Conservation (phyloP, 2,888 invertebrate species). For the Dexiosoma caninum region DNA sequence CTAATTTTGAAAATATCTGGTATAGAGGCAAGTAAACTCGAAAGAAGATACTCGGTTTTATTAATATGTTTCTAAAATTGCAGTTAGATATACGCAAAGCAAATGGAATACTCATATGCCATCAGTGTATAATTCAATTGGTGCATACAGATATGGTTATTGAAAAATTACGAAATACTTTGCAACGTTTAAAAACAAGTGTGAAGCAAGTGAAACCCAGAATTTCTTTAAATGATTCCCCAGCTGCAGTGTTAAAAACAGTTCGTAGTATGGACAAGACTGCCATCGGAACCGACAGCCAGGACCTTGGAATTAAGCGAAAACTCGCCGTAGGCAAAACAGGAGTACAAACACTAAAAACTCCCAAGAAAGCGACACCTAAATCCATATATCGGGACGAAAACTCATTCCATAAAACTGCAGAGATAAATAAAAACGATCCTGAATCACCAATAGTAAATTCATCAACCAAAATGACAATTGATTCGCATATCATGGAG, state of each 20-base stretch:
- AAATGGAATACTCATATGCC: constrained; percentile 33
- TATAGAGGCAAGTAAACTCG: constrained; percentile 21
- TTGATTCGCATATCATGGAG: too few species aligned
- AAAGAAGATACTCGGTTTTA: background rate
- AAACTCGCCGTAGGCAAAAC: background rate
- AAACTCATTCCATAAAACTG: background rate
- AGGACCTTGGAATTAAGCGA: background rate
- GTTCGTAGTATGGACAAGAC: background rate
- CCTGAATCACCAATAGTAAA: too few species aligned
- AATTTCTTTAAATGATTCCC: background rate
- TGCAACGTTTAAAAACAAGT: constrained; percentile 17
- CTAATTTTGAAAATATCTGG: constrained; percentile 35
- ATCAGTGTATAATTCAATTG: constrained; percentile 30
- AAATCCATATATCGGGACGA: background rate
- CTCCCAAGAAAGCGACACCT: too few species aligned
- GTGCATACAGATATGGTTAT: constrained; percentile 22
- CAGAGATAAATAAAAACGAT: background rate
- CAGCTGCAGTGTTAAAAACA: background rate
- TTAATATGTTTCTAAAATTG: background rate
- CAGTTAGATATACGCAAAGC: constrained; percentile 43
- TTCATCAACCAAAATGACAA: too few species aligned
- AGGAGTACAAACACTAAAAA: background rate
- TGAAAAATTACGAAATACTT: constrained; percentile 19
- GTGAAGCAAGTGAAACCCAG: background rate
- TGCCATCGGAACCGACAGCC: background rate